A percentile compares a stretch with the other conserved stretches of the same genome.
Evolutionary conservation across 2,797 vertebrate genomes (phyloP).

Genomic region (Girardinus metallicus): DNA sequence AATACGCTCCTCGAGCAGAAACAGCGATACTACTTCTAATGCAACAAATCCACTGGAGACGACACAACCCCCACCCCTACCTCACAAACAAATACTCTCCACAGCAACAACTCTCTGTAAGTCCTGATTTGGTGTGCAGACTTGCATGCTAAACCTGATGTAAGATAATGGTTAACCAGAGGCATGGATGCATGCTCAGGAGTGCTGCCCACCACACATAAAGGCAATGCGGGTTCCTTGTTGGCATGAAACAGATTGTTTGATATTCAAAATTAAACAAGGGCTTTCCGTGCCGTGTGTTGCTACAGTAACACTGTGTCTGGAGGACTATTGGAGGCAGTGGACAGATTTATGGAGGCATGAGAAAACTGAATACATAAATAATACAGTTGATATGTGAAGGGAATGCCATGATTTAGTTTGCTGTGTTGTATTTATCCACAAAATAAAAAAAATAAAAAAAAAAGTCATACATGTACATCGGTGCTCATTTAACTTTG

Average conservation of each 20-base stretch:
- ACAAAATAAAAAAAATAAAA: background rate
- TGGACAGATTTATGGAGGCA: slow-evolving; percentile 46
- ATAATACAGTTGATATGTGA: background rate
- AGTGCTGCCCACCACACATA: slow-evolving; percentile 71
- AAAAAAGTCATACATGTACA: background rate
- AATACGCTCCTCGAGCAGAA: slow-evolving; percentile 65
- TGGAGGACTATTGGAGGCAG: slow-evolving; percentile 44
- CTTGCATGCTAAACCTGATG: slow-evolving; percentile 72
- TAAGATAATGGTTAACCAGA: slow-evolving; percentile 83
- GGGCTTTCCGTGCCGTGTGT: slow-evolving; percentile 24
- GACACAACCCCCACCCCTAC: background rate
- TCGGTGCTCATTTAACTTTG: background rate
- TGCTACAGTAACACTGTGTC: slow-evolving; percentile 17
- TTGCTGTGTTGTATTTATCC: background rate
- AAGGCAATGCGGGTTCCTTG: slow-evolving; percentile 70
- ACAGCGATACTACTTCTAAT: slow-evolving; percentile 49
- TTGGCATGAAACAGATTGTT: slow-evolving; percentile 54
- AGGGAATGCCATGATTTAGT: background rate
- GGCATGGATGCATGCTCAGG: slow-evolving; percentile 66
- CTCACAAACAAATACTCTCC: slow-evolving; percentile 22
- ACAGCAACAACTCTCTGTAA: slow-evolving; percentile 66
- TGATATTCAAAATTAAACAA: slow-evolving; percentile 69
- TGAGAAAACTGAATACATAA: background rate
- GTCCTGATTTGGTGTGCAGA: slow-evolving; percentile 68
- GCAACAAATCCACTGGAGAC: slow-evolving; percentile 41